Conservation (phyloP, 2,888 invertebrate genomes). For the Marasmarcha lunaedactyla region DNA sequence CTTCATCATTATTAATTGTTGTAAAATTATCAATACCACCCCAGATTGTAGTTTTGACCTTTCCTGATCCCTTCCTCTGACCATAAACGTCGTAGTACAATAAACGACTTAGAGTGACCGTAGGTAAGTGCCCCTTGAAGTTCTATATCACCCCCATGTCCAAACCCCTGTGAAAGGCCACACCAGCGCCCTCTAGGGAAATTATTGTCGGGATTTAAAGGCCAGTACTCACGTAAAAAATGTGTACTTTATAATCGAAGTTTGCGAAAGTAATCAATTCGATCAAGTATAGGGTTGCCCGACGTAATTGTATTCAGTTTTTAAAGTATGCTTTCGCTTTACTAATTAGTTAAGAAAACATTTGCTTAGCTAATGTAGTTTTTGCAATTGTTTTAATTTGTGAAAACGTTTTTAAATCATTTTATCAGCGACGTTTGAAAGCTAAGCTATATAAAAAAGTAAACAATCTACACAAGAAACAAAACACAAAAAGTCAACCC, state of each 20-base stretch:
- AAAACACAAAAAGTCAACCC: too few relatives aligned
- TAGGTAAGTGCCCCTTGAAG: slow-evolving; percentile 41
- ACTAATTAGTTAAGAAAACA: slow-evolving; percentile 1
- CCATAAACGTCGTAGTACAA: slow-evolving; percentile 66
- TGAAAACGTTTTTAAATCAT: too few relatives aligned
- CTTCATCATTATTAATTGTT: slow-evolving; percentile 39
- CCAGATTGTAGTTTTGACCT: slow-evolving; percentile 39
- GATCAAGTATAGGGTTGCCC: background rate
- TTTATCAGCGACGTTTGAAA: too few relatives aligned
- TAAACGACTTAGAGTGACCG: slow-evolving; percentile 59
- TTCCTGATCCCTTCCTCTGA: slow-evolving; percentile 55
- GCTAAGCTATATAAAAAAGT: too few relatives aligned
- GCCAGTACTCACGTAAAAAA: slow-evolving; percentile 63
- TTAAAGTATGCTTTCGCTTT: background rate
- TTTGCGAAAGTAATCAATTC: background rate
- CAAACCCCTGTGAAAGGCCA: slow-evolving; percentile 65
- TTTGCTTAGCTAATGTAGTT: too few relatives aligned
- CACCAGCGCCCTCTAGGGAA: slow-evolving; percentile 55
- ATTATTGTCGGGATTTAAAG: slow-evolving; percentile 72
- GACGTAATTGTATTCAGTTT: background rate
- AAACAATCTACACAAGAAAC: too few relatives aligned
- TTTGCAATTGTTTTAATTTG: too few relatives aligned
- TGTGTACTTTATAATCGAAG: slow-evolving; percentile 48
- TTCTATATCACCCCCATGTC: slow-evolving; percentile 59
- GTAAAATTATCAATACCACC: slow-evolving; percentile 33